phyloP scores from a whole-genome alignment of 2,113 vertebrate species.

The Circaetus gallicus region DNA sequence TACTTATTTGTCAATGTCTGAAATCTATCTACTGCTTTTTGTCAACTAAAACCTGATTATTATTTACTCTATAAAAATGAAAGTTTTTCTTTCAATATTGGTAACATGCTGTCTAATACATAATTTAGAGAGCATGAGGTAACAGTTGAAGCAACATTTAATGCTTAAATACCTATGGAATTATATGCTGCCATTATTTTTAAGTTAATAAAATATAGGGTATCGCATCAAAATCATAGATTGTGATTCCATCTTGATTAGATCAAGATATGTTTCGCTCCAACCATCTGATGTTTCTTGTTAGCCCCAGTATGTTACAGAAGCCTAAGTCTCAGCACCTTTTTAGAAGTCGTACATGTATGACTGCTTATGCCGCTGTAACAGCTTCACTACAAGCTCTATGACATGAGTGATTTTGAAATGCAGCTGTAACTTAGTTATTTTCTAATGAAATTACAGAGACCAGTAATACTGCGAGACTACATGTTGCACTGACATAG shows the following conservation, averaged over 20 bases:
- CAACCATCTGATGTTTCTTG: not conserved
- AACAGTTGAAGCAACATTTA: not conserved
- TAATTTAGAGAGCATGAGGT: not conserved
- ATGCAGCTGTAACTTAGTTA: not conserved
- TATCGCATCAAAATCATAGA: not conserved
- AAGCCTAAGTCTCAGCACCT: not conserved
- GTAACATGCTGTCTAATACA: not conserved
- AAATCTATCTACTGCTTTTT: not conserved
- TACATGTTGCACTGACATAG: not conserved
- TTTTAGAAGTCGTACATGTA: accelerated
- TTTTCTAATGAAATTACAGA: not conserved
- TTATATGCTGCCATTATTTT: not conserved
- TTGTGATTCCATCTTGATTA: not conserved
- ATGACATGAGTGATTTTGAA: not conserved
- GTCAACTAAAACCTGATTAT: not conserved
- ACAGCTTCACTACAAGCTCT: not conserved
- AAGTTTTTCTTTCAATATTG: not conserved
- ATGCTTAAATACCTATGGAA: not conserved
- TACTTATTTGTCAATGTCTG: not conserved
- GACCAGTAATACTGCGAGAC: not conserved
- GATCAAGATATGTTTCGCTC: not conserved
- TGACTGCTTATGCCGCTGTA: not conserved
- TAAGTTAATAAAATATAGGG: not conserved
- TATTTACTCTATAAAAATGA: not conserved
- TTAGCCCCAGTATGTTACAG: accelerated